These are phyloP conservation scores for Harpegnathos saltator DNA, from an alignment of 1,140 invertebrate species.

Conservation along the genomic window DNA sequence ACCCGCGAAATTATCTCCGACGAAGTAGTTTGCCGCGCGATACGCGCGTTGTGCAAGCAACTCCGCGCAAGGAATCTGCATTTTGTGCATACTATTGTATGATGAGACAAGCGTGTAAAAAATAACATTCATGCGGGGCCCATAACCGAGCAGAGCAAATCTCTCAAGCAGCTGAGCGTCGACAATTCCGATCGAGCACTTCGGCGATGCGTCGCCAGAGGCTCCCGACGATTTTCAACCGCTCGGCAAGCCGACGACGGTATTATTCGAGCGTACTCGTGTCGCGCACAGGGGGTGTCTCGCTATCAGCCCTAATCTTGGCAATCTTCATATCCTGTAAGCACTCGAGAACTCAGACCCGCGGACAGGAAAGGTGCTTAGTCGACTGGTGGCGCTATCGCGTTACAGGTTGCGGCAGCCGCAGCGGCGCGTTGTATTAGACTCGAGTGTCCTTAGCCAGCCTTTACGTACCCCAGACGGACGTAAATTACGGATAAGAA, in stretches of 20 bases:
- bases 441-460: conserved; percentile 58
- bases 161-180: too few relatives aligned
- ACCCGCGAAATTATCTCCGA: conserved; percentile 7
- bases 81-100: too few relatives aligned
- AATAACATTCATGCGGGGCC: too few relatives aligned
- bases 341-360: conserved; percentile 57
- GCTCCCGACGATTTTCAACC: background rate
- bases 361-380: conserved; percentile 57
- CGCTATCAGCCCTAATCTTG: conserved; percentile 65
- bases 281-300: conserved; percentile 9
- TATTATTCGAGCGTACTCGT: conserved; percentile 26
- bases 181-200: background rate
- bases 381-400: conserved; percentile 62
- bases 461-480: conserved; percentile 40
- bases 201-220: background rate
- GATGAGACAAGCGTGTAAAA: too few relatives aligned
- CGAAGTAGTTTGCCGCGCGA: background rate
- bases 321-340: conserved; percentile 70
- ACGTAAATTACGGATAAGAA: conserved; percentile 62
- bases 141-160: too few relatives aligned
- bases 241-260: background rate
- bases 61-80: background rate
- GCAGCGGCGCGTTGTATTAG: conserved; percentile 52
- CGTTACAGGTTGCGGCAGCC: conserved; percentile 50
- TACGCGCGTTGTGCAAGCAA: background rate